Evolutionary conservation across 2,797 vertebrate genomes (phyloP), one percentile per base, ranked within the genome.

Genomic region (Sorex maritimensis): DNA sequence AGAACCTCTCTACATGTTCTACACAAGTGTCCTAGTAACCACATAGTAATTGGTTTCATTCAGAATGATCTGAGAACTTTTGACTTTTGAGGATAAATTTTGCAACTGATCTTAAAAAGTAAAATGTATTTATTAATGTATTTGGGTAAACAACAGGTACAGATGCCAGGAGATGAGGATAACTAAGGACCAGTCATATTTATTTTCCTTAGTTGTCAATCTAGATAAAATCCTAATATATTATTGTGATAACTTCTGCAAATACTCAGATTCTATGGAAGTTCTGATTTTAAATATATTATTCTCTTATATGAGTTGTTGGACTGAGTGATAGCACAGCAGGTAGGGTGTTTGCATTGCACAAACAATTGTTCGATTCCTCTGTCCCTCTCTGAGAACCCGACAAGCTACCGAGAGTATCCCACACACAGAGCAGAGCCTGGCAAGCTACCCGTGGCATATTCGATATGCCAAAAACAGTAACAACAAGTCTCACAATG

Each of bases 251-350:
- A 13, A 67, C 72, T 55, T 72, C 61, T 52, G 44, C 38, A n/a
- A 41, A 71, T 58, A 81, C 9, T 14, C 28, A 49, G 41, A 38
- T 44, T 75, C 26, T 86, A 9, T 5, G 44, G 13, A 81, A 6
- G 65, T 77, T 84, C 77, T 87, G 61, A 38, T 69, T 92, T 75
- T 91, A 73, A 72, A 63, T 34, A 6, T 82, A 2, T 88, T 9
- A 24, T 12, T 80, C 41, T 69, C 34, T 34, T 34, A 34, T 34
- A 34, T 34, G 34, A 34, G 34, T 34, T 34, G 34, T 34, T 34
- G 34, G 34, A 34, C 34, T 34, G 34, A 34, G 34, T 34, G 34
- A 34, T 34, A 34, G 34, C 34, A 34, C 34, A 34, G 34, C 34
- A 34, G 34, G 34, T 34, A 34, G 34, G 34, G 34, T 34, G 34